Percentiles rank a stretch among this genome's conserved stretches.
Conservation (phyloP, 2,797 vertebrate species). For the Anguilla marmorata region DNA sequence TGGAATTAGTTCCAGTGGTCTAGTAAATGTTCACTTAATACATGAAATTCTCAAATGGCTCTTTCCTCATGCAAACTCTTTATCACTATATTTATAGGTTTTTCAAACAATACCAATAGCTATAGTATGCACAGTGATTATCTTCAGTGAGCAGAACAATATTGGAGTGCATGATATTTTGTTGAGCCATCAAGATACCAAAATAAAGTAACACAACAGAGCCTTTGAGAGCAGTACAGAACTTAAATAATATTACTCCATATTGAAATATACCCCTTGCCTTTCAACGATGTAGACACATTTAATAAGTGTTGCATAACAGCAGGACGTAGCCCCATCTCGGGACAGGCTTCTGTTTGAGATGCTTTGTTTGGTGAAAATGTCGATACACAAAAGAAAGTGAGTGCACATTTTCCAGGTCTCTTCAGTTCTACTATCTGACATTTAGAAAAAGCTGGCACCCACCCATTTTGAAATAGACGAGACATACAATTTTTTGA, state of each 20-base stretch:
- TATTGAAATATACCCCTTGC: background rate
- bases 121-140: background rate
- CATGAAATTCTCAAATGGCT: constrained; percentile 2
- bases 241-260: background rate
- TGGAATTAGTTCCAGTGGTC: constrained; percentile 9
- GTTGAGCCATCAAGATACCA: background rate
- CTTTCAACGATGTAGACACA: background rate
- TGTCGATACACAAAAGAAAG: background rate
- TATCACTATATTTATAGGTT: constrained; percentile 18
- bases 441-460: background rate
- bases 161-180: background rate
- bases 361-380: background rate
- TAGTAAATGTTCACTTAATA: constrained; percentile 11
- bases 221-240: background rate
- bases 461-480: background rate
- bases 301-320: background rate
- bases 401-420: background rate
- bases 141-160: background rate
- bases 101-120: background rate
- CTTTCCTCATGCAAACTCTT: constrained; percentile 15
- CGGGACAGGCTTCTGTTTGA: background rate
- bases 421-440: background rate
- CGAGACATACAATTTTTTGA: background rate
- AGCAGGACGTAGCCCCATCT: background rate
- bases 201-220: background rate